These are phyloP conservation scores for Neoscelio sp. DNA, from an alignment of 2,888 invertebrate species.

Conservation along the genomic window DNA sequence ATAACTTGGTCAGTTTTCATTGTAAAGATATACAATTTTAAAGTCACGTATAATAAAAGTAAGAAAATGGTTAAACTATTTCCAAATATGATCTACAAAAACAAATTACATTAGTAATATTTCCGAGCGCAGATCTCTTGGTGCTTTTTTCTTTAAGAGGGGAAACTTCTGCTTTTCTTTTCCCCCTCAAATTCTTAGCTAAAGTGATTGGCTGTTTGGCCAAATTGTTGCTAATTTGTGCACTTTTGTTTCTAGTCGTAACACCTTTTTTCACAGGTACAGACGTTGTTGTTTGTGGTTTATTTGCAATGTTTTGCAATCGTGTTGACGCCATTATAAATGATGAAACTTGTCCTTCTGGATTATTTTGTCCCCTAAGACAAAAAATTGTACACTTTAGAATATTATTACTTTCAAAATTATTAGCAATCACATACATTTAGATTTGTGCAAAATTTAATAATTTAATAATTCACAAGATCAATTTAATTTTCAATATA, in stretches of 20 bases:
- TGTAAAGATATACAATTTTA: no score
- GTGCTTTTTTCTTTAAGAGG: constrained; percentile 89
- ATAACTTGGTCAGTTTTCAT: no score
- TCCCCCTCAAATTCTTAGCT: constrained; percentile 85
- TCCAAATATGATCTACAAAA: no score
- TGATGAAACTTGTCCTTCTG: constrained; percentile 83
- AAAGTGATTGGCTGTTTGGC: constrained; percentile 83
- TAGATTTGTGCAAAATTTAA: no score
- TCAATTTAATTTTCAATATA: no score
- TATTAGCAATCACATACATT: no score
- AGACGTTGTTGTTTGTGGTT: constrained; percentile 84
- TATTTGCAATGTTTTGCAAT: constrained; percentile 84
- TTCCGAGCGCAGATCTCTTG: constrained; percentile 93
- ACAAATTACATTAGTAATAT: constrained; percentile 91
- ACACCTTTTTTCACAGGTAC: constrained; percentile 84
- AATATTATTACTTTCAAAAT: no score
- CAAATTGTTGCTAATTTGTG: constrained; percentile 65
- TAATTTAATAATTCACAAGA: no score
- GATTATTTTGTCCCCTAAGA: constrained; percentile 1
- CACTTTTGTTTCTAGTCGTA: constrained; percentile 86
- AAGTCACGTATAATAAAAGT: neutral
- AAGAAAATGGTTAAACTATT: constrained; percentile 4
- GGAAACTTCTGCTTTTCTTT: constrained; percentile 92
- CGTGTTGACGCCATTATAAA: constrained; percentile 87
- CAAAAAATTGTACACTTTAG: neutral